Percentiles rank a stretch among this genome's conserved stretches.
Evolutionary conservation across 2,797 vertebrate species (phyloP).

Genomic region (Enteromius treurensis): DNA sequence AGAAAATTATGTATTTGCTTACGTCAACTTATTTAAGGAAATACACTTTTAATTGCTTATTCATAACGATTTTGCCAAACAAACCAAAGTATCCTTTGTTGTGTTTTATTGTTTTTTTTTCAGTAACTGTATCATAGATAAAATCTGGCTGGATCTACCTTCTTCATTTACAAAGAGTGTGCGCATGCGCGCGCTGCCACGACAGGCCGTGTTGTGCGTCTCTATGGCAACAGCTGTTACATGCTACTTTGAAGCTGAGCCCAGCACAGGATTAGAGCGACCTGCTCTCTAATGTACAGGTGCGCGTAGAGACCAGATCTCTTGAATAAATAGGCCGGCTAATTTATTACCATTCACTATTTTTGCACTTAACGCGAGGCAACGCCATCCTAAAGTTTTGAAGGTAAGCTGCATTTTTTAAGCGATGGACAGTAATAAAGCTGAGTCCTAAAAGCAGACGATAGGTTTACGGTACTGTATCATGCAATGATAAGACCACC

Average conservation of each 20-base stretch:
- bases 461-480: background rate
- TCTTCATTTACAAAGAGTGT: slow-evolving; percentile 28
- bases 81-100: background rate
- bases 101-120: slow-evolving; percentile 16
- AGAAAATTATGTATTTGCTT: background rate
- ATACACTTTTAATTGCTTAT: background rate
- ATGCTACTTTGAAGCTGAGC: slow-evolving; percentile 61
- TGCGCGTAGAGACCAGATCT: slow-evolving; percentile 55
- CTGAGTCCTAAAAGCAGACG: background rate
- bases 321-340: background rate
- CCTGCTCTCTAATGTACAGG: slow-evolving; percentile 46
- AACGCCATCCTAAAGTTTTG: background rate
- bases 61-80: background rate
- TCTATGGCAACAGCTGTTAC: slow-evolving; percentile 77
- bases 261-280: slow-evolving; percentile 69
- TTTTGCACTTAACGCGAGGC: background rate
- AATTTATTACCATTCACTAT: background rate
- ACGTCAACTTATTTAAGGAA: background rate
- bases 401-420: slow-evolving; percentile 20
- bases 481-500: background rate
- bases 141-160: slow-evolving; percentile 20
- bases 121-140: slow-evolving; percentile 45
- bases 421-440: background rate
- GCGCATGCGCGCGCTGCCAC: slow-evolving; percentile 68
- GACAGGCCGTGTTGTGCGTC: slow-evolving; percentile 74